Evolutionary conservation across 2,888 invertebrate species (phyloP).

Genomic region (Phortica okadai): DNA sequence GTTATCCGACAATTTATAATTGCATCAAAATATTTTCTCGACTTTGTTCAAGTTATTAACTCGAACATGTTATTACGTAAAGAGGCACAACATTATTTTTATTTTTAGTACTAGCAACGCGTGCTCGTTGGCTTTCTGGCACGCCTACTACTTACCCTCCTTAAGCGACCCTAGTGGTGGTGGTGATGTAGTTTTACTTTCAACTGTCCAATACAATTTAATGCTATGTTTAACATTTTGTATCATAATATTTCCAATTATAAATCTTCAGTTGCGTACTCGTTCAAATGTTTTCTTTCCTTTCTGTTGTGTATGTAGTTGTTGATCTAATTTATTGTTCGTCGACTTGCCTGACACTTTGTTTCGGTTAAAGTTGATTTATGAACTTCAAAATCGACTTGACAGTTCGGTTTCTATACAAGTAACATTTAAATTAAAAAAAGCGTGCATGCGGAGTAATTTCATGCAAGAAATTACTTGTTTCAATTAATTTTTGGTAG

Average conservation of each 20-base stretch:
- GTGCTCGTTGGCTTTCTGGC: slow-evolving; percentile 15
- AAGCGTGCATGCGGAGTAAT: not conserved
- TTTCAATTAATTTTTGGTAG: too few species aligned
- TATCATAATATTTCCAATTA: slow-evolving; percentile 39
- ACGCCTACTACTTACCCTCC: not conserved
- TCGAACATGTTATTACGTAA: slow-evolving; percentile 16
- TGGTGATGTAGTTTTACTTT: not conserved
- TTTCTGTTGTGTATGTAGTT: not conserved
- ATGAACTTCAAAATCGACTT: slow-evolving; percentile 67
- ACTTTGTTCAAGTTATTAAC: slow-evolving; percentile 23
- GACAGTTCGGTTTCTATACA: slow-evolving; percentile 50
- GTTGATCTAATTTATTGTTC: slow-evolving; percentile 59
- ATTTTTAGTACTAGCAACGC: slow-evolving; percentile 19
- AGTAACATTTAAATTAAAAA: not conserved
- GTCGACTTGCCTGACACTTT: slow-evolving; percentile 42
- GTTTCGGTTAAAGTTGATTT: slow-evolving; percentile 59
- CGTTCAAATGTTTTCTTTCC: not conserved
- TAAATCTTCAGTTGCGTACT: not conserved
- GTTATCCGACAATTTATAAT: slow-evolving; percentile 70
- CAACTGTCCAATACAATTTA: slow-evolving; percentile 64
- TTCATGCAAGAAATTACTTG: not conserved
- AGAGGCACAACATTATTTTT: not conserved
- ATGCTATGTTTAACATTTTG: slow-evolving; percentile 68
- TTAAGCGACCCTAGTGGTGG: slow-evolving; percentile 7
- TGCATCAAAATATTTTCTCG: slow-evolving; percentile 58